Evolutionary conservation across 2,888 invertebrate species (phyloP).

Genomic region (Falcaria lacertinaria): DNA sequence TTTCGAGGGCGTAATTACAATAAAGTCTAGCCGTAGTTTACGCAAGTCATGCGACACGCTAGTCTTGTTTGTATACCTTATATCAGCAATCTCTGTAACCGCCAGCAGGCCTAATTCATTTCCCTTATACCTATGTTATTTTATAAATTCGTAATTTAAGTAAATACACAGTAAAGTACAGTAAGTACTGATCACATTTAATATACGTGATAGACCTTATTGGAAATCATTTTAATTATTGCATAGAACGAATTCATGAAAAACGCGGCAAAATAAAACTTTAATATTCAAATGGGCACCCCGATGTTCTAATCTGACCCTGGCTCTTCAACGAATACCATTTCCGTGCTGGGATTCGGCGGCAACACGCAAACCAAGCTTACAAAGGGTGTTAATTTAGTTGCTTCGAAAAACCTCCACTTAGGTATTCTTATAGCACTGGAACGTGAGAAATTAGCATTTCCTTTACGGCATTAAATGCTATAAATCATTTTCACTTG

Average conservation of each 20-base stretch:
- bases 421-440: conserved; percentile 31
- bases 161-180: too few relatives aligned
- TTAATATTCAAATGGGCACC: conserved; percentile 26
- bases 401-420: conserved; percentile 38
- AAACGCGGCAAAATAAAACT: conserved; percentile 27
- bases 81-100: not conserved
- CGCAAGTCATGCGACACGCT: not conserved
- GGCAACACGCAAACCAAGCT: conserved; percentile 50
- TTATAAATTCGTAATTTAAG: too few relatives aligned
- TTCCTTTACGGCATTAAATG: conserved; percentile 33
- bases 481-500: conserved; percentile 34
- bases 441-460: conserved; percentile 43
- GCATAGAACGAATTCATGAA: conserved; percentile 15
- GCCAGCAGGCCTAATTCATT: not conserved
- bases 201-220: too few relatives aligned
- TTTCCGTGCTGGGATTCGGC: conserved; percentile 57
- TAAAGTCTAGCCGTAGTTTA: not conserved
- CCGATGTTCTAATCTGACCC: conserved; percentile 31
- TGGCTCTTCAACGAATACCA: conserved; percentile 44
- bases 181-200: too few relatives aligned
- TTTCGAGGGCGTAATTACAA: not conserved
- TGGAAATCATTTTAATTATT: too few relatives aligned
- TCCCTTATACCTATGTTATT: too few relatives aligned
- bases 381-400: conserved; percentile 63
- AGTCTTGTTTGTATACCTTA: not conserved